Evolutionary conservation across 2,797 vertebrate species (phyloP).

Genomic region (Bradypodion pumilum): DNA sequence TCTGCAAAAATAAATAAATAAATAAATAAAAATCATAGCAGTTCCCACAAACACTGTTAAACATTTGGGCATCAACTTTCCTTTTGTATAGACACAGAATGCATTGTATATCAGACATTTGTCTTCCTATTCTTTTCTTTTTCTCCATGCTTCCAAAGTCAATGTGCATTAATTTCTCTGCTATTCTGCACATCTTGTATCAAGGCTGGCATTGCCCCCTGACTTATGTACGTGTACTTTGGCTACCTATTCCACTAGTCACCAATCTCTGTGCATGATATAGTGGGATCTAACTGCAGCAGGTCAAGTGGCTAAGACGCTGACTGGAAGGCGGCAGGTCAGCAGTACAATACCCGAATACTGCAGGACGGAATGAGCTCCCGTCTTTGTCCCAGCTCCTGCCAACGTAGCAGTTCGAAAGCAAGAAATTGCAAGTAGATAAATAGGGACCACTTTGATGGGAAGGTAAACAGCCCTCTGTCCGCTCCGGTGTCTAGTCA

Average conservation of each 20-base stretch:
- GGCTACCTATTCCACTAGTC: not conserved
- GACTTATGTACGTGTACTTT: not conserved
- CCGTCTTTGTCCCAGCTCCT: no score
- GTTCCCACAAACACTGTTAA: slow-evolving; percentile 1
- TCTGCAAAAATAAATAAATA: no score
- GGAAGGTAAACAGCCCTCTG: no score
- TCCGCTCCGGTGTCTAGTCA: no score
- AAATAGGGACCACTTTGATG: no score
- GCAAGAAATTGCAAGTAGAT: no score
- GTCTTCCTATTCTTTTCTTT: not conserved
- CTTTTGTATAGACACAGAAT: not conserved
- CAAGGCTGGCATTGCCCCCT: not conserved
- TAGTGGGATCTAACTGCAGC: no score
- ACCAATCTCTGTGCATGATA: not conserved
- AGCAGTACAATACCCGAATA: no score
- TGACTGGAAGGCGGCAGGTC: no score
- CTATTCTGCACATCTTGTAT: not conserved
- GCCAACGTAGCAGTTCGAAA: no score
- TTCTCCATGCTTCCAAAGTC: not conserved
- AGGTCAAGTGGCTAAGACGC: no score
- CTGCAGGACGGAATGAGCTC: no score
- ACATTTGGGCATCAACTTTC: not conserved
- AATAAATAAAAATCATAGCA: not conserved
- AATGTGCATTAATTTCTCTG: not conserved
- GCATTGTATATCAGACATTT: not conserved